Evolutionary conservation across 2,797 vertebrate species (phyloP).

Genomic region (Falco columbarius): DNA sequence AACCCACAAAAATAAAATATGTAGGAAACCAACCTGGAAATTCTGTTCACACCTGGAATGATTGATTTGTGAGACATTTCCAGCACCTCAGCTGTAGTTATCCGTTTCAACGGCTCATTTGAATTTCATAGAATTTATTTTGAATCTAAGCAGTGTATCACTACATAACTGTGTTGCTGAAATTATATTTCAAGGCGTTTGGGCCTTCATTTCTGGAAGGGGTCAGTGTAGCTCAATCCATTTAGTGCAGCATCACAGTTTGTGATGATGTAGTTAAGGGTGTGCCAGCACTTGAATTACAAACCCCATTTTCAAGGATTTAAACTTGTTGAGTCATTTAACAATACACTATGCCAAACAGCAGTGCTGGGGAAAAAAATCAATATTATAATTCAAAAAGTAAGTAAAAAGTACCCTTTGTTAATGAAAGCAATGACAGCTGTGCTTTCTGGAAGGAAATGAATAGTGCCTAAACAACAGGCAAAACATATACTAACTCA

Average conservation of each 20-base stretch:
- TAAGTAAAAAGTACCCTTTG: not conserved
- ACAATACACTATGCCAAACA: not conserved
- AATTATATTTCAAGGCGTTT: not conserved
- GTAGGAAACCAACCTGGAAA: slow-evolving; percentile 51
- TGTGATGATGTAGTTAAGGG: not conserved
- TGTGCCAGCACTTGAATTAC: not conserved
- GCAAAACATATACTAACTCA: slow-evolving; percentile 31
- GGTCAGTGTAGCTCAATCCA: not conserved
- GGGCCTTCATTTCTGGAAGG: not conserved
- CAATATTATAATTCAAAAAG: slow-evolving; percentile 31
- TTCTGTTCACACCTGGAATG: slow-evolving; percentile 53
- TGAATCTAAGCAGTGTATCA: slow-evolving; percentile 14
- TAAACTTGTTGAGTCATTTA: not conserved
- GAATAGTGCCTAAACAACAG: not conserved
- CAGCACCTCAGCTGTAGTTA: not conserved
- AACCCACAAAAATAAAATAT: slow-evolving; percentile 43
- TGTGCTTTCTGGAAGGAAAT: slow-evolving; percentile 49
- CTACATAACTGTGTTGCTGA: not conserved
- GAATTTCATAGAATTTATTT: slow-evolving; percentile 49
- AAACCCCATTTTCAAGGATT: not conserved
- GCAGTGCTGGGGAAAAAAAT: not conserved
- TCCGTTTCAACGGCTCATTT: slow-evolving; percentile 9
- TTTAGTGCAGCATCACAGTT: not conserved
- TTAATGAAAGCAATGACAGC: slow-evolving; percentile 31
- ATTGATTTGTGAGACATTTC: slow-evolving; percentile 62